These are phyloP conservation scores for Heliornis fulica DNA, from an alignment of 2,113 vertebrate species.

Conservation along the genomic window DNA sequence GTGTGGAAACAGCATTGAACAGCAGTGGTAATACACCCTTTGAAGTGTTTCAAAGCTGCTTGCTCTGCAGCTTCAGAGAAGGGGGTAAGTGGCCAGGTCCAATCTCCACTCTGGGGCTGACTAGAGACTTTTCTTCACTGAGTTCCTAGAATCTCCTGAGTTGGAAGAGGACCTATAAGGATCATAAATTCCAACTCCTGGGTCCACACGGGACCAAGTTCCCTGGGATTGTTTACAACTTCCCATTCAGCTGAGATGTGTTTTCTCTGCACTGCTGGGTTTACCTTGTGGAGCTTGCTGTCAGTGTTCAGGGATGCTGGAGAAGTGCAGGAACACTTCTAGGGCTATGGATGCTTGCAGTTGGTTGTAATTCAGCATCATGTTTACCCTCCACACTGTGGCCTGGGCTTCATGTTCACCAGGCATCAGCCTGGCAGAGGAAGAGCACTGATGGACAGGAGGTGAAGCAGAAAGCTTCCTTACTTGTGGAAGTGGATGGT, in stretches of 20 bases:
- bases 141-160: too few species aligned
- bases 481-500: background rate
- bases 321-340: background rate
- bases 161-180: too few species aligned
- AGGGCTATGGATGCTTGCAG: accelerated
- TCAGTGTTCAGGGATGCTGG: background rate
- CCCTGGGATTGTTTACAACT: background rate
- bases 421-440: background rate
- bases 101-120: background rate
- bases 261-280: background rate
- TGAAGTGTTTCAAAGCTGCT: background rate
- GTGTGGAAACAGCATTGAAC: background rate
- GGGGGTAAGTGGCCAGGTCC: too few species aligned
- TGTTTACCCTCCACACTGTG: background rate
- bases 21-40: accelerated
- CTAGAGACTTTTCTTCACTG: background rate
- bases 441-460: background rate
- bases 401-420: background rate
- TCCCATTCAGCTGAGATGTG: background rate
- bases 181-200: too few species aligned
- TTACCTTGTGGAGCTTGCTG: background rate
- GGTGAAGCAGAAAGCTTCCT: background rate
- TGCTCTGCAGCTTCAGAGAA: background rate
- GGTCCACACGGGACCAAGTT: too few species aligned
- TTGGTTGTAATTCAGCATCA: background rate